phyloP scores from a whole-genome alignment of 2,113 vertebrate species.

The Oryzias celebensis region DNA sequence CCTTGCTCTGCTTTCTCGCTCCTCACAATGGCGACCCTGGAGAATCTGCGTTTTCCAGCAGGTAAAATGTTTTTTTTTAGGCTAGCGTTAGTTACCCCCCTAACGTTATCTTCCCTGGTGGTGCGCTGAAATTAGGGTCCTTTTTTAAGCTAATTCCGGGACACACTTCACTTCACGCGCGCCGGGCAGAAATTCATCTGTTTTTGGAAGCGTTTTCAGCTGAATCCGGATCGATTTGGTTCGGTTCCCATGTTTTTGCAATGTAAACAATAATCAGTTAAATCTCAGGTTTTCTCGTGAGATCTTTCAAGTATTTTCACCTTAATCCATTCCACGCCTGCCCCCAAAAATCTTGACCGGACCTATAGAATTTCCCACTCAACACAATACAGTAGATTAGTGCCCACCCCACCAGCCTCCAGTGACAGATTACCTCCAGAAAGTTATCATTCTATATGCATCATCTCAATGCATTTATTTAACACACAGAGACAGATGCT shows the following conservation, averaged over 20 bases:
- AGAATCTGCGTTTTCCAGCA: slow-evolving; percentile 46
- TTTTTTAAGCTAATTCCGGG: slow-evolving; percentile 67
- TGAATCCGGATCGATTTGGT: slow-evolving; percentile 80
- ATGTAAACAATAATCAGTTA: slow-evolving; percentile 84
- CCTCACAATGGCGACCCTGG: slow-evolving; percentile 64
- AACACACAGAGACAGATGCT: too few relatives aligned
- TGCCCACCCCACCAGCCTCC: slow-evolving; percentile 45
- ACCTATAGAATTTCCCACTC: slow-evolving; percentile 51
- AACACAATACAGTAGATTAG: slow-evolving; percentile 47
- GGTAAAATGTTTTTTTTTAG: slow-evolving; percentile 37
- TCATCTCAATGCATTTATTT: neutral
- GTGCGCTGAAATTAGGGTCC: slow-evolving; percentile 65
- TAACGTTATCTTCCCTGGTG: slow-evolving; percentile 40
- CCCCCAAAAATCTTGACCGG: slow-evolving; percentile 56
- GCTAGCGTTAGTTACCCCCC: slow-evolving; percentile 44
- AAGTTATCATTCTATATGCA: slow-evolving; percentile 40
- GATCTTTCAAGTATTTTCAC: slow-evolving; percentile 73
- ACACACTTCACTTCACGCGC: slow-evolving; percentile 41
- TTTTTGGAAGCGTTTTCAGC: slow-evolving; percentile 61
- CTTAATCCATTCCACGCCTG: slow-evolving; percentile 70
- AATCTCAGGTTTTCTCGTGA: slow-evolving; percentile 83
- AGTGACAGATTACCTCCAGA: slow-evolving; percentile 39
- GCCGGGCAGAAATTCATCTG: slow-evolving; percentile 34
- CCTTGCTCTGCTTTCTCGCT: slow-evolving; percentile 33
- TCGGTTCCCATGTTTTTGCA: slow-evolving; percentile 76